Conservation (phyloP, 2,888 invertebrate genomes). For the Cataglyphis albicans region DNA sequence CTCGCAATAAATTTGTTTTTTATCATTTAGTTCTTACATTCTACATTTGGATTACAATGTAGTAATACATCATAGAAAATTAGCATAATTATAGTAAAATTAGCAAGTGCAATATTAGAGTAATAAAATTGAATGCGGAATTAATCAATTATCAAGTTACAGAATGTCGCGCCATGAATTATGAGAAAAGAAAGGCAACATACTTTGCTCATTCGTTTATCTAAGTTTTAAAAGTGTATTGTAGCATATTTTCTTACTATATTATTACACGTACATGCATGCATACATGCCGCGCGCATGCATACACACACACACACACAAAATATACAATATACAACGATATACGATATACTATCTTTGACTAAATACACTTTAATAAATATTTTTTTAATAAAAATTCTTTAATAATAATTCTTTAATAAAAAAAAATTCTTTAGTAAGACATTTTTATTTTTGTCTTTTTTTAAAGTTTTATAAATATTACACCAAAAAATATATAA, state of each 20-base stretch:
- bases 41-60: neutral
- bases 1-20: neutral
- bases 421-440: too few relatives aligned
- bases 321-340: too few relatives aligned
- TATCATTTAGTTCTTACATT: neutral
- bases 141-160: constrained; percentile 15
- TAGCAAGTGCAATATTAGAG: neutral
- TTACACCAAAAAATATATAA: neutral
- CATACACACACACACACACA: too few relatives aligned
- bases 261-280: too few relatives aligned
- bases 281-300: too few relatives aligned
- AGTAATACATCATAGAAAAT: constrained; percentile 24
- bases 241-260: neutral
- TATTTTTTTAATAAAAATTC: too few relatives aligned
- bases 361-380: too few relatives aligned
- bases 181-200: neutral
- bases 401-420: too few relatives aligned
- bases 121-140: constrained; percentile 23
- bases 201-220: neutral
- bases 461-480: neutral
- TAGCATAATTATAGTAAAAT: constrained; percentile 20
- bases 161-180: constrained; percentile 11
- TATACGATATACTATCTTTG: too few relatives aligned
- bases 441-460: too few relatives aligned
- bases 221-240: neutral